Percentiles rank a stretch among this genome's conserved stretches.
Conservation (phyloP, 2,113 vertebrate genomes). For the Chloroceryle aenea region DNA sequence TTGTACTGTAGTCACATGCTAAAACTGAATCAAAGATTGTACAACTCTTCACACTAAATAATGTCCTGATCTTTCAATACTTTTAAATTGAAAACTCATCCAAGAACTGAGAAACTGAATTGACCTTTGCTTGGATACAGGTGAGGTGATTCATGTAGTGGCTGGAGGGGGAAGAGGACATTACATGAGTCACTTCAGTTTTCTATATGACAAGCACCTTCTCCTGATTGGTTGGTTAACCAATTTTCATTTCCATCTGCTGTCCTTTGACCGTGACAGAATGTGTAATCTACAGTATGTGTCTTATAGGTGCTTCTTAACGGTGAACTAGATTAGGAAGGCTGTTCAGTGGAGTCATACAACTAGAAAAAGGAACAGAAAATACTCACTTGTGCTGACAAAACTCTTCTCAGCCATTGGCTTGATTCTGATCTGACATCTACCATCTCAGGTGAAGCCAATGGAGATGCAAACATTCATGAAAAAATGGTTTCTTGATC, state of each 20-base stretch:
- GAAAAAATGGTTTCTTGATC: not conserved
- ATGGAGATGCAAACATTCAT: not conserved
- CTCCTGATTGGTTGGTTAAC: not conserved
- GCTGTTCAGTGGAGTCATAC: not conserved
- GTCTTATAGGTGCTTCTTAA: not conserved
- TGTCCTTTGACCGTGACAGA: not conserved
- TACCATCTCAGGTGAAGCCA: not conserved
- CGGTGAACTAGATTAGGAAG: not conserved
- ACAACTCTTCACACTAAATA: not conserved
- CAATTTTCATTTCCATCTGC: not conserved
- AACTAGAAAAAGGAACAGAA: not conserved
- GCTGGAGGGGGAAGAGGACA: not conserved
- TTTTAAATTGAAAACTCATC: conserved; percentile 16
- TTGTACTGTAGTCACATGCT: not conserved
- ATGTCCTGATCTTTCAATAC: not conserved
- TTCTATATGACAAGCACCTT: not conserved
- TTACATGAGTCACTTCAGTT: conserved; percentile 9
- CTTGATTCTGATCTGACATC: not conserved
- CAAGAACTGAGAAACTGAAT: not conserved
- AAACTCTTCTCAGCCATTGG: not conserved
- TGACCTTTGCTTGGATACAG: conserved; percentile 10
- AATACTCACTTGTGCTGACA: not conserved
- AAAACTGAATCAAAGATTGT: not conserved
- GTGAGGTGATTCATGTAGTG: not conserved
- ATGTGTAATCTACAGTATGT: not conserved